Evolutionary conservation across 2,888 invertebrate genomes (phyloP), one percentile per base, ranked within the genome.

Genomic region (Scaptomyza caliginosa): DNA sequence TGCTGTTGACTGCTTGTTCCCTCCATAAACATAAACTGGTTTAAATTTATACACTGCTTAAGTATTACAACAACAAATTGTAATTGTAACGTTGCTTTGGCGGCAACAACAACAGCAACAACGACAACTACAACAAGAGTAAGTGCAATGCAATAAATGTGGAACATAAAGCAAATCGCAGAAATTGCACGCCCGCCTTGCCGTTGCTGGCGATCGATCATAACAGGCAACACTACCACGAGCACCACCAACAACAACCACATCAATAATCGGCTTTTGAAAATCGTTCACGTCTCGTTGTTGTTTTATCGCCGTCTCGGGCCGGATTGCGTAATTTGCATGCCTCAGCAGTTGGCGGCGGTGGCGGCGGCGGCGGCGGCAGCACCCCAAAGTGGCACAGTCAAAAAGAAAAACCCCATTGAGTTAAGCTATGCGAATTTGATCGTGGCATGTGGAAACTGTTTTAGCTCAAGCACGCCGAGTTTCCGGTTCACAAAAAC

Each of bases 131-230:
- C 63, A 67, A 57, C 19, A 46, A 57, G 21, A 59, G 58, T 57
- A 60, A 64, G 19, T 82, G 82, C 69, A 77, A 79, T 76, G 66
- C 75, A 60, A 71, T 78, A 86, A 86, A 84, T 81, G 79, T 84
- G 81, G 83, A 74, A 76, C 86, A 86, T 84, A 84, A 83, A 84
- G 75, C 79, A 83, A 83, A 83, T 78, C 77, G 66, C 74, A 75
- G 58, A 74, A 84, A 81, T 69, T 78, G 67, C 74, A 62, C 57
- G 59, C 84, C 78, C 68, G 70, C 77, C 78, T 66, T 54, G 68
- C 76, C 67, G 64, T 66, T 54, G 68, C 76, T 68, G 64, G 36
- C 83, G 84, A 86, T 84, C 83, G 86, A 84, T 84, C 83, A 84
- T 84, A 84, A 84, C 72, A 76, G 67, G 58, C 42, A 65, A 13